Evolutionary conservation across 30 jellyfish, hydroid and myxozoan species (phyloP).

Genomic region (Pseudorhiza aurosa): DNA sequence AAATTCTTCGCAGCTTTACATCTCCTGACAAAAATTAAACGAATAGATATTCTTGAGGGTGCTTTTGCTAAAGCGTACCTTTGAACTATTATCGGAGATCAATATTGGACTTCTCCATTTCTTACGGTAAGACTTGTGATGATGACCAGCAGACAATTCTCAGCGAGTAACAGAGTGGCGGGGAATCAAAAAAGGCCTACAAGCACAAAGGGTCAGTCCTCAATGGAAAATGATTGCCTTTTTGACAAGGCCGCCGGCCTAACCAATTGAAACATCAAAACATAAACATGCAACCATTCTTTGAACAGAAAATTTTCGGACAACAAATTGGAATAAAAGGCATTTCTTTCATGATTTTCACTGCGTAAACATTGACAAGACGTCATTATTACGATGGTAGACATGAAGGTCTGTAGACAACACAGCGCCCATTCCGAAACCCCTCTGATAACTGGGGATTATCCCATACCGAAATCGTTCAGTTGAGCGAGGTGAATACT

Average conservation of each 20-base stretch:
- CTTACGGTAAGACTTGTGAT: background rate
- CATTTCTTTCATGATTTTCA: constrained; percentile 10
- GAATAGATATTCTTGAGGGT: no score
- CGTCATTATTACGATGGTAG: constrained; percentile 29
- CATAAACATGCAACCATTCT: constrained; percentile 8
- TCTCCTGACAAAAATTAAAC: no score
- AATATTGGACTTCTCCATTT: background rate
- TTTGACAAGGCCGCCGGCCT: constrained; percentile 29
- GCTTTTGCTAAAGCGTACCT: no score
- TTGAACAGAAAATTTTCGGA: background rate
- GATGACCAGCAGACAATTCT: background rate
- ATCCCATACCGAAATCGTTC: constrained; percentile 21
- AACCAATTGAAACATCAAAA: background rate
- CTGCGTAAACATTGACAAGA: constrained; percentile 40
- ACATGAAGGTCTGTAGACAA: constrained; percentile 46
- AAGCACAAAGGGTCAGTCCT: background rate
- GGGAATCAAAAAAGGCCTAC: background rate
- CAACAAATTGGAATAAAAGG: constrained; percentile 13
- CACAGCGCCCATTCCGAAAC: constrained; percentile 35
- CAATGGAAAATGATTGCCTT: background rate
- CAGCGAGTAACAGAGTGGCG: constrained; percentile 11
- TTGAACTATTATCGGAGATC: no score
- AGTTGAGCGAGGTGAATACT: constrained; percentile 24
- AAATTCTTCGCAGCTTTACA: no score
- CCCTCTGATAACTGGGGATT: constrained; percentile 38